Base-by-base conservation (phyloP, 2,888 invertebrate species). In the Pheosia gnoma region DNA sequence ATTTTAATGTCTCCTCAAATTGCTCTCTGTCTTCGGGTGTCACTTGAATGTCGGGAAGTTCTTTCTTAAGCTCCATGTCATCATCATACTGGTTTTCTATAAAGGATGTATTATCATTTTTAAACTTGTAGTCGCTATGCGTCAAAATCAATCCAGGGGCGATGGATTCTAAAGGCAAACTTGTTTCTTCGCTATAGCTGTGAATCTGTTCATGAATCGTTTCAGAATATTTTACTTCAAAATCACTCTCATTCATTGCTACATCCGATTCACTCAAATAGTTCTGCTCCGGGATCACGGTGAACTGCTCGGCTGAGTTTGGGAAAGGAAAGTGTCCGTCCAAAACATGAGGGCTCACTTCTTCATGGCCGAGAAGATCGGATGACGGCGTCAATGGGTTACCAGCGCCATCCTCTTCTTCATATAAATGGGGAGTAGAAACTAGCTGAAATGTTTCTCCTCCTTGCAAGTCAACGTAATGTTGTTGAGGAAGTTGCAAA, bases 381-480 rank as follows among this genome's bases (percentile, higher is more conserved):
- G 94, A 94, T 10, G 90, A 89, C 2, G 94, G 94, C 7, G 94
- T 94, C 70, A 95, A 78, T 54, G 95, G 95, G 68, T 94, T 94
- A 36, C 93, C 92, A 51, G 77, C 74, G 58, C 94, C 94, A 72
- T 96, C 96, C 65, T 95, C 95, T 81, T 96, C 95, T 65, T 95
- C 95, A 63, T 95, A 95, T 59, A 94, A 82, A 71, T 91, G 90
- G 58, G 94, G 93, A 9, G 94, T 93, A 8, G 95, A 93, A 11
- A 96, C 94, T 68, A 96, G 81, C 74, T 96, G 96, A 78, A 95
- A 96, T 4, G 94, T 91, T 81, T 95, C 95, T 6, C 94, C 91
- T 7, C 94, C 92, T 57, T 95, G 94, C 59, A 96, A 87, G 71
- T 95, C 93, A 45, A 95, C 88, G 75, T 95, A 96, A 62, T 95